Percentiles rank a stretch among this genome's conserved stretches.
Conservation (phyloP, 2,797 vertebrate species). For the Naso thynnoides region DNA sequence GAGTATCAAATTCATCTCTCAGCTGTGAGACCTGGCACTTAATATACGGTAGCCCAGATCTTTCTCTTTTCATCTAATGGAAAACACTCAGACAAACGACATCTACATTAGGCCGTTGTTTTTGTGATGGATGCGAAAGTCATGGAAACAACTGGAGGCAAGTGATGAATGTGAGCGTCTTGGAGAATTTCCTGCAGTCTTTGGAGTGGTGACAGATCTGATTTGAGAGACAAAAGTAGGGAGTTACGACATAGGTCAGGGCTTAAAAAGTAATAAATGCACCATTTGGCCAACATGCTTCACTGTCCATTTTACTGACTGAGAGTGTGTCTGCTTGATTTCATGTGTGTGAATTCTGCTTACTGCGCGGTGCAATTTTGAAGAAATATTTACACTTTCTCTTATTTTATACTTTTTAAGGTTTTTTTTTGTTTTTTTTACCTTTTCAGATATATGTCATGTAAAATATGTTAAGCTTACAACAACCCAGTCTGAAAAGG, state of each 20-base stretch:
- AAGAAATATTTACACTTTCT: background rate
- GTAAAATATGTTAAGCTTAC: no score
- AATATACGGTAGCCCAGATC: conserved; percentile 57
- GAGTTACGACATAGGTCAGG: conserved; percentile 33
- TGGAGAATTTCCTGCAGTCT: conserved; percentile 42
- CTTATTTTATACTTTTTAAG: background rate
- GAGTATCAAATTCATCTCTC: conserved; percentile 58
- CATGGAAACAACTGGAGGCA: conserved; percentile 58
- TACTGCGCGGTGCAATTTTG: background rate
- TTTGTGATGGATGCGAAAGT: conserved; percentile 68
- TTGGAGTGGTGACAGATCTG: conserved; percentile 50
- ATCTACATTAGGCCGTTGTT: conserved; percentile 57
- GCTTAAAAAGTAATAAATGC: conserved; percentile 50
- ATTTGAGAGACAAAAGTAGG: conserved; percentile 42
- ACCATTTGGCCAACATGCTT: conserved; percentile 22
- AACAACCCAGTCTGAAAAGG: no score
- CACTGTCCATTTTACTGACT: conserved; percentile 10
- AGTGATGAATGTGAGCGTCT: conserved; percentile 65
- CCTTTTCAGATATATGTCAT: no score
- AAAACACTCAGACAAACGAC: conserved; percentile 66
- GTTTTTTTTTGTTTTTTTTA: background rate
- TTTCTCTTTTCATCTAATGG: conserved; percentile 64
- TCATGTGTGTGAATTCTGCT: background rate
- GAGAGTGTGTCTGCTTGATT: conserved; percentile 10
- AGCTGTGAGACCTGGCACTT: conserved; percentile 51